Percentiles rank a stretch among this genome's conserved stretches.
Conservation (phyloP, 2,797 vertebrate genomes). For the Pogoniulus pusillus region DNA sequence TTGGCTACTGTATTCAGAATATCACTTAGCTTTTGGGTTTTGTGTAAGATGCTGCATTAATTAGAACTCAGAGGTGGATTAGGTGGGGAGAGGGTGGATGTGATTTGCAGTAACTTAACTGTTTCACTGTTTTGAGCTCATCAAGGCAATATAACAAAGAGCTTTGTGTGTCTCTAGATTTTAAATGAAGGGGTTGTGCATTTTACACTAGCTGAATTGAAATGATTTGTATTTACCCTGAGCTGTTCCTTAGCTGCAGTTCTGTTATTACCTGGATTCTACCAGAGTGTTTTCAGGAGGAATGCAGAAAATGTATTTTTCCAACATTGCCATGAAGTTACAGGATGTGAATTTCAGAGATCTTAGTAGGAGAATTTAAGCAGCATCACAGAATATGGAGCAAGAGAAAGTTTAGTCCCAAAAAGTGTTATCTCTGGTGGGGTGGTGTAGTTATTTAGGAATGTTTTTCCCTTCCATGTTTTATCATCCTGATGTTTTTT, state of each 20-base stretch:
- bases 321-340: neutral
- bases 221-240: neutral
- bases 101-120: neutral
- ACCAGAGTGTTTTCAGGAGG: neutral
- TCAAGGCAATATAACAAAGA: neutral
- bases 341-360: neutral
- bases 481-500: conserved; percentile 11
- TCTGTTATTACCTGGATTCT: neutral
- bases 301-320: neutral
- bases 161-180: neutral
- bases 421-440: neutral
- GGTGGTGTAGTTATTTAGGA: neutral
- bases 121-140: neutral
- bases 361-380: neutral
- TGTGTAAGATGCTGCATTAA: neutral
- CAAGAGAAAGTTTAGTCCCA: neutral
- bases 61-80: neutral
- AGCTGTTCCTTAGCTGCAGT: neutral
- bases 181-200: neutral
- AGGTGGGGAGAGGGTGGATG: neutral
- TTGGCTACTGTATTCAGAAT: neutral
- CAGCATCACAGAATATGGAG: neutral
- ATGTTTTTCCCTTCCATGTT: neutral
- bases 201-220: neutral
- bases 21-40: neutral